Evolutionary conservation across 1,140 invertebrate species (phyloP).

Genomic region (Dreissena rostriformis): DNA sequence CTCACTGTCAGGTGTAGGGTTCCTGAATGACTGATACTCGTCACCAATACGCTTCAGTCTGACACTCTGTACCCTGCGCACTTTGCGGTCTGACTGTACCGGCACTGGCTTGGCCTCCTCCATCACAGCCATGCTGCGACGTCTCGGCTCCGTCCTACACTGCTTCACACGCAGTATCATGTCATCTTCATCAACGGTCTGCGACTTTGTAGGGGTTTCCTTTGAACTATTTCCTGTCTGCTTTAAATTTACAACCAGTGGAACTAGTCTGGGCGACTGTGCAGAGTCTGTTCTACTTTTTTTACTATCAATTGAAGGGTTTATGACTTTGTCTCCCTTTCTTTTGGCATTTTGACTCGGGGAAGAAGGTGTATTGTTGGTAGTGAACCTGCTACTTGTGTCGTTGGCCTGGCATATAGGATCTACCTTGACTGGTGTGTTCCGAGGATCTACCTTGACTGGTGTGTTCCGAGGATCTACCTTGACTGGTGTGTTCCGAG

Average conservation of each 20-base stretch:
- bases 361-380: too few species aligned
- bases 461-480: constrained; percentile 11
- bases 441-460: background rate
- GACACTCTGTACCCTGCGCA: constrained; percentile 57
- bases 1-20: constrained; percentile 62
- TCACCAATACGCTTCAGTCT: constrained; percentile 58
- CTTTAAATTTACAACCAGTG: background rate
- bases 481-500: background rate
- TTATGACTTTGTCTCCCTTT: background rate
- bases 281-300: background rate
- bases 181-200: constrained; percentile 4
- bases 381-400: too few species aligned
- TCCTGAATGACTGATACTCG: constrained; percentile 61
- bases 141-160: constrained; percentile 62
- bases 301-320: background rate
- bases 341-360: too few species aligned
- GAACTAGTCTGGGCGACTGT: background rate
- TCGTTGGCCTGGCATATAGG: too few species aligned
- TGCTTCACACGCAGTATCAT: constrained; percentile 33
- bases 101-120: background rate
- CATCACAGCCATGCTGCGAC: constrained; percentile 49
- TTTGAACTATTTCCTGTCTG: background rate
- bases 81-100: constrained; percentile 55
- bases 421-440: too few species aligned
- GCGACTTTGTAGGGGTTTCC: constrained; percentile 12